Base-by-base conservation (phyloP, 2,888 invertebrate species). In the Loripinus fragilis region DNA sequence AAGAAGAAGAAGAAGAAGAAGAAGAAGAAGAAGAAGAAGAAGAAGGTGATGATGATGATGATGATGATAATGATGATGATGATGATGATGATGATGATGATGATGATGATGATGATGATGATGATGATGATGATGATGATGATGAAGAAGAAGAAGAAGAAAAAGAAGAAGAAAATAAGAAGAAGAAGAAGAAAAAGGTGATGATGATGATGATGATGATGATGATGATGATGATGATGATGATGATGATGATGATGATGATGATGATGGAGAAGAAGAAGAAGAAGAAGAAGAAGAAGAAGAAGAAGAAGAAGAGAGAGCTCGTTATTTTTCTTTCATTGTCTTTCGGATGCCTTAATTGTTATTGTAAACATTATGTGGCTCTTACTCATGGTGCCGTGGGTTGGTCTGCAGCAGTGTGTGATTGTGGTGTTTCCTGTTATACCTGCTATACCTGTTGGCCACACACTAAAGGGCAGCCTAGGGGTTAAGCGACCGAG, bases 41-140 rank as follows among this genome's bases (percentile, higher is more conserved):
- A 17, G 48, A 45, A 17, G 48, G 20, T 45, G 48, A 45, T 45
- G 48, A 45, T 45, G 48, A 45, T 45, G 48, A 45, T 45, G 48
- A 45, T 45, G 48, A 45, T 45, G 48, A 45, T 45, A 20, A 45
- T 45, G 48, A 45, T 45, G 48, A 45, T 45, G 48, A 45, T 45
- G 48, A 45, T 45, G 48, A 45, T 45, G 48, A 45, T 45, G 48
- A 45, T 45, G 48, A 45, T 45, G 48, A 45, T 45, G 48, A 45
- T 45, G 48, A 45, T 45, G 48, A 45, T 45, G 48, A 45, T 45
- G 48, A 45, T 45, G 48, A 45, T 45, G 48, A 45, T 45, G 20
- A 45, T 45, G 20, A 45, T 45, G 20, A 45, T 45, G 48, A 45
- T 45, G 48, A 45, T 45, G 48, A 45, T 45, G 48, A 45, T 45